phyloP scores from a whole-genome alignment of 2,113 vertebrate species.

The Elephantulus edwardii region DNA sequence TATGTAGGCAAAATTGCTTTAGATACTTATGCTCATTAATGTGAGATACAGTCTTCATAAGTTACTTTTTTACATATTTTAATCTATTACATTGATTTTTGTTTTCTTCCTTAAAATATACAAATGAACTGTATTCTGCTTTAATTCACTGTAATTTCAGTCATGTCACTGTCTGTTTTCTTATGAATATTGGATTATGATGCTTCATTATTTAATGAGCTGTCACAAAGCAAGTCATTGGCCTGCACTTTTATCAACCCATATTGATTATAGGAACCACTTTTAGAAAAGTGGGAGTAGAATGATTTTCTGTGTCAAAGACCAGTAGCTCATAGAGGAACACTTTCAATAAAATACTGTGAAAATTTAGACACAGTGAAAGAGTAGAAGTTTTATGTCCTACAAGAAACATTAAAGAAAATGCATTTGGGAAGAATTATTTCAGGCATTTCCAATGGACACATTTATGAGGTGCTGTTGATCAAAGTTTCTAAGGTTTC shows the following conservation, averaged over 20 bases:
- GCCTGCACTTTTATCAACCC: conserved; percentile 58
- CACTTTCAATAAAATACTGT: conserved; percentile 27
- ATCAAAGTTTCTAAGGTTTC: conserved; percentile 71
- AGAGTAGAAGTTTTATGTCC: conserved; percentile 33
- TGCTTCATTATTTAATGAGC: conserved; percentile 65
- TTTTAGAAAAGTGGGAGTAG: conserved; percentile 66
- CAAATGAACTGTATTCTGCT: conserved; percentile 40
- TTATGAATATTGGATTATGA: conserved; percentile 60
- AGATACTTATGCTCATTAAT: conserved; percentile 52
- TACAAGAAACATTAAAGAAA: conserved; percentile 55
- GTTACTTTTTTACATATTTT: neutral
- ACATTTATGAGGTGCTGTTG: conserved; percentile 64
- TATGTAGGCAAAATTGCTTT: conserved; percentile 28
- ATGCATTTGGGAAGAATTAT: conserved; percentile 67
- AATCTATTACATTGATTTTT: neutral
- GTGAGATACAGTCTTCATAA: conserved; percentile 45
- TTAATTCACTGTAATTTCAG: neutral
- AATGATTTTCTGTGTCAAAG: conserved; percentile 64
- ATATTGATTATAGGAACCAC: conserved; percentile 68
- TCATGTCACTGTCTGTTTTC: conserved; percentile 37
- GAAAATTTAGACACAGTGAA: conserved; percentile 36
- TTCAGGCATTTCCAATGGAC: conserved; percentile 48
- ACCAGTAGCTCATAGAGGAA: conserved; percentile 34
- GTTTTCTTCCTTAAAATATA: conserved; percentile 43
- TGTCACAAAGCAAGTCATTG: conserved; percentile 68